Evolutionary conservation across 2,888 invertebrate species (phyloP), one percentile per base, ranked within the genome.

Genomic region (Sarcophaga variegata): DNA sequence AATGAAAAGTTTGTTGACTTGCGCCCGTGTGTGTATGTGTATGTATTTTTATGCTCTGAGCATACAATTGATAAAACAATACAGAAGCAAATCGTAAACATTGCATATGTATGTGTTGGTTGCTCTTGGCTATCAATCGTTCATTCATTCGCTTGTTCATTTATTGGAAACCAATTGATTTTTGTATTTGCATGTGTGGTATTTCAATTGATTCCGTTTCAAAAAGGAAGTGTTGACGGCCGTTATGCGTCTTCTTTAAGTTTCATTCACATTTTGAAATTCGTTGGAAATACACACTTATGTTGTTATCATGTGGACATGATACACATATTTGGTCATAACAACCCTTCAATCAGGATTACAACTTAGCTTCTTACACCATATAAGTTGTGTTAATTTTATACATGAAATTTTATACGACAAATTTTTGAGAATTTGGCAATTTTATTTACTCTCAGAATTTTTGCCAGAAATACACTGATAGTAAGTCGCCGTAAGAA

Each of bases 1-100:
- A 87, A 84, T 81, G 45, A 62, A 80, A 83, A 81, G 87, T 84
- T 87, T 87, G 76, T 87, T 87, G 84, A 87, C 84, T 79, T 76
- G 72, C 62, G 27, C 17, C 0, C 4, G 54, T 54, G 5, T 54
- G 54, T 54, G 14, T 6, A 1, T 54, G 5, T 20, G 47, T 22
- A 3, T 45, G 47, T 22, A 3, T 45, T 11, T 82, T 78, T 72
- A 83, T 69, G 66, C 20, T 70, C 27, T 62, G 62, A 25, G 63
- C 63, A 63, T 63, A 78, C n/a, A 74, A 45, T n/a, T 70, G 20
- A 20, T 20, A 64, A 54, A 10, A 22, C 17, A 45, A 22, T 22
- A 27, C 27, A 27, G 27, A 27, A 45, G 14, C 12, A 25, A 79
- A 37, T 37, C 1, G 37, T 37, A 1, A 49, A 49, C 2, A 54